Evolutionary conservation across 1,140 invertebrate genomes (phyloP), one percentile per base, ranked within the genome.

Genomic region (Drosophila nasuta): DNA sequence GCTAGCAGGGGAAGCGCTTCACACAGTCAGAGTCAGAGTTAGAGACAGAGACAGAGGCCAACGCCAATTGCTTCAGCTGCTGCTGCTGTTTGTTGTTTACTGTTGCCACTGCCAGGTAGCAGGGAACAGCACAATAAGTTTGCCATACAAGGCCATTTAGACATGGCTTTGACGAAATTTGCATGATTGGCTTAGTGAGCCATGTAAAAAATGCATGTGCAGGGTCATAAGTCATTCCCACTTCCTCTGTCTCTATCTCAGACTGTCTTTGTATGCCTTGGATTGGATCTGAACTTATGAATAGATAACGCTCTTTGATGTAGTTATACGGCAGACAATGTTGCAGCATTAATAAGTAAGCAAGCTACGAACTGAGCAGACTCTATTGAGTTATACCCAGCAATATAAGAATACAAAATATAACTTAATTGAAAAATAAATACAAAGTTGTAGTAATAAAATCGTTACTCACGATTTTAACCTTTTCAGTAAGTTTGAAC

Each of bases 61-160:
- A 48, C 75, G 52, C 0, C 10, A 3, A 28, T 17, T 51, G 33
- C 25, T 65, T 25, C 20, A 25, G 20, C 17, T 15, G 54, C 25
- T 13, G 35, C 28, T 17, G 59, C 3, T 46, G 33, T 1, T 25
- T 25, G 20, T 25, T 25, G 3, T 25, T 25, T 25, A 25, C 20
- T 13, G 46, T 3, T 56, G 51, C 56, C 17, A 30, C 25, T 62
- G 48, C 56, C 83, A 82, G 82, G 79, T 79, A 66, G 10, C 11
- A 8, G 52, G 71, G 11, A 13, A 43, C 41, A n/a, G 3, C 41
- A 77, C 75, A 80, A 82, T 82, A 82, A 82, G 75, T 76, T 75
- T 57, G 71, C 65, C 83, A 88, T 79, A 86, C 71, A 86, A 82
- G 82, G 82, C 67, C 79, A 87, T 76, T 87, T 87, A 20, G 79